Conservation (phyloP, 2,797 vertebrate species). For the Mus spretus region DNA sequence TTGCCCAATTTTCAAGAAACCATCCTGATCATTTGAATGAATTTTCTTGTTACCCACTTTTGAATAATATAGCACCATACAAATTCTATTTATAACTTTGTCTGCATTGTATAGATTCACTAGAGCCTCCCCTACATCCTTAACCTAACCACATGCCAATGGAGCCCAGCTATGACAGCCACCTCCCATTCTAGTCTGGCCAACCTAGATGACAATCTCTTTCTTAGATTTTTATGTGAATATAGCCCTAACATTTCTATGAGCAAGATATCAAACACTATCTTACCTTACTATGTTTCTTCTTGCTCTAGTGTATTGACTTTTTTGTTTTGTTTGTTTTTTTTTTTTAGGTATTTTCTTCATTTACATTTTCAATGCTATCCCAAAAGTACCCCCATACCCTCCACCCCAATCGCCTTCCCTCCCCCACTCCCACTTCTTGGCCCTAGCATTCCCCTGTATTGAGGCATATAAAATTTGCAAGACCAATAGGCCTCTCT, state of each 20-base stretch:
- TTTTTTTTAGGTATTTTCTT: too few relatives aligned
- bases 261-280: neutral
- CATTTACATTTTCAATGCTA: too few relatives aligned
- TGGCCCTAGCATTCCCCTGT: too few relatives aligned
- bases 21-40: neutral
- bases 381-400: too few relatives aligned
- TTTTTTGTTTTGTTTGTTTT: too few relatives aligned
- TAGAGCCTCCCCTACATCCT: too few relatives aligned
- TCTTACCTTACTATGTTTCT: too few relatives aligned
- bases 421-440: too few relatives aligned
- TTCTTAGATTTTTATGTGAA: neutral
- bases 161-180: neutral
- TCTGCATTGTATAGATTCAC: neutral
- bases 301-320: neutral
- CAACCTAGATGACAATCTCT: neutral
- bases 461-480: too few relatives aligned
- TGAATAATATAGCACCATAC: accelerated
- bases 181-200: neutral
- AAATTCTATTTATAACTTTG: neutral
- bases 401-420: too few relatives aligned
- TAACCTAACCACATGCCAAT: neutral
- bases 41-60: neutral
- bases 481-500: too few relatives aligned
- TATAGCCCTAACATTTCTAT: neutral
- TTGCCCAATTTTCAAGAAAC: neutral